A percentile compares a stretch with the other conserved stretches of the same genome.
Conservation (phyloP, 2,797 vertebrate genomes). For the Hydrocynus forskahlii region DNA sequence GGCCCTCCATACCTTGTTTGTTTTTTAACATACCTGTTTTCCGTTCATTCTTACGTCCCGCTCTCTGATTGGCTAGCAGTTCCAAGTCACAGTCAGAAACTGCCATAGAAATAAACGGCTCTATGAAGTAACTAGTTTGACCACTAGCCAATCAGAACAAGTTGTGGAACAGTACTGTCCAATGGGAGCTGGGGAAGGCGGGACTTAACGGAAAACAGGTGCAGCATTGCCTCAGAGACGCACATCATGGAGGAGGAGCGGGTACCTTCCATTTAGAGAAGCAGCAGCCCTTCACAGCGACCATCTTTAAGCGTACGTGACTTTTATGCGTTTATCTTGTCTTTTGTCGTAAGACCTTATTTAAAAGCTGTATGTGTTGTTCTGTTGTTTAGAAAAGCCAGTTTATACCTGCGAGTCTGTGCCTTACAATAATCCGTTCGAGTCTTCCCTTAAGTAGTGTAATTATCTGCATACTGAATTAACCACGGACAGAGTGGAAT, state of each 20-base stretch:
- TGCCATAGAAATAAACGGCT: too few relatives aligned
- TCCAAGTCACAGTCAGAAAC: too few relatives aligned
- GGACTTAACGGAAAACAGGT: neutral
- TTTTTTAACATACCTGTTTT: neutral
- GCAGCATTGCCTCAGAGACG: slow-evolving; percentile 42
- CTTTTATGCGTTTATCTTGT: neutral
- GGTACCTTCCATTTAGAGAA: slow-evolving; percentile 63
- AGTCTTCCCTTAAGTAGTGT: too few relatives aligned
- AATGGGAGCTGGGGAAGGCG: neutral
- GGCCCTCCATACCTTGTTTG: slow-evolving; percentile 7
- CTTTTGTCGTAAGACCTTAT: slow-evolving; percentile 16
- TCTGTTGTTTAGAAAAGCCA: neutral
- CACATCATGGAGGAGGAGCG: slow-evolving; percentile 74
- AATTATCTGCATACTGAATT: neutral
- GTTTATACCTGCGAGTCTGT: neutral
- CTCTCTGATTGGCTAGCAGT: neutral
- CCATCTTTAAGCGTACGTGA: slow-evolving; percentile 35
- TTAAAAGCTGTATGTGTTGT: neutral
- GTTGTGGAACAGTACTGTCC: neutral
- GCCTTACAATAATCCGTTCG: neutral
- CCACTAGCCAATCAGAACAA: neutral
- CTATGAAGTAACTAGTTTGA: too few relatives aligned
- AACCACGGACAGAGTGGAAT: neutral
- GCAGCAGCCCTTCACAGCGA: slow-evolving; percentile 43
- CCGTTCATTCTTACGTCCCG: neutral